phyloP scores from a whole-genome alignment of 2,797 vertebrate genomes.

The Erithacus rubecula region DNA sequence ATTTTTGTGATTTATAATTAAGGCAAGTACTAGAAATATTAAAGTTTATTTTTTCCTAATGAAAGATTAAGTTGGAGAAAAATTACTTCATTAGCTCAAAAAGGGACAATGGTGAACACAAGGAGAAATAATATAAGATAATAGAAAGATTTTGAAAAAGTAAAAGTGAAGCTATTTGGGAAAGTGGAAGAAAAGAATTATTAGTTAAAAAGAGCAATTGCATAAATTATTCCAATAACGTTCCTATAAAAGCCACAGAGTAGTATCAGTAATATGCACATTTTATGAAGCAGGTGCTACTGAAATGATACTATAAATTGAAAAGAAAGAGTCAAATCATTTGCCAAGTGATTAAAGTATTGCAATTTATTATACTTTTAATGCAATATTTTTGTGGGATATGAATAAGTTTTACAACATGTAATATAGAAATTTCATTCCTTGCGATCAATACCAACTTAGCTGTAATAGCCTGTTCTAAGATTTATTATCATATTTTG shows the following conservation, averaged over 20 bases:
- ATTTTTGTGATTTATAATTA: conserved; percentile 22
- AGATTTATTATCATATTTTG: conserved; percentile 58
- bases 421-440: conserved; percentile 55
- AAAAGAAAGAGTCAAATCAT: conserved; percentile 54
- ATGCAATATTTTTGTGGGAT: conserved; percentile 59
- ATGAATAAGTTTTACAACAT: conserved; percentile 58
- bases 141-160: neutral
- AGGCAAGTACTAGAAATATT: neutral
- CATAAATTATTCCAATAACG: conserved; percentile 45
- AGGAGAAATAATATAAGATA: neutral
- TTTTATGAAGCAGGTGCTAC: conserved; percentile 56
- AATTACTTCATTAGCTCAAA: neutral
- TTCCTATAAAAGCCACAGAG: conserved; percentile 44
- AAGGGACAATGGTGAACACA: neutral
- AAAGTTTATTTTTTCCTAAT: neutral
- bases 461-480: conserved; percentile 33
- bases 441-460: conserved; percentile 40
- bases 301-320: conserved; percentile 54
- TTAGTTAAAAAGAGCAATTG: conserved; percentile 40
- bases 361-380: conserved; percentile 61
- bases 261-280: conserved; percentile 29
- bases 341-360: conserved; percentile 64
- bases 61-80: conserved; percentile 8
- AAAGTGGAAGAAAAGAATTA: neutral
- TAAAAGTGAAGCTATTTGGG: neutral